Evolutionary conservation across 2,797 vertebrate species (phyloP), one percentile per base, ranked within the genome.

Genomic region (Picus viridis): DNA sequence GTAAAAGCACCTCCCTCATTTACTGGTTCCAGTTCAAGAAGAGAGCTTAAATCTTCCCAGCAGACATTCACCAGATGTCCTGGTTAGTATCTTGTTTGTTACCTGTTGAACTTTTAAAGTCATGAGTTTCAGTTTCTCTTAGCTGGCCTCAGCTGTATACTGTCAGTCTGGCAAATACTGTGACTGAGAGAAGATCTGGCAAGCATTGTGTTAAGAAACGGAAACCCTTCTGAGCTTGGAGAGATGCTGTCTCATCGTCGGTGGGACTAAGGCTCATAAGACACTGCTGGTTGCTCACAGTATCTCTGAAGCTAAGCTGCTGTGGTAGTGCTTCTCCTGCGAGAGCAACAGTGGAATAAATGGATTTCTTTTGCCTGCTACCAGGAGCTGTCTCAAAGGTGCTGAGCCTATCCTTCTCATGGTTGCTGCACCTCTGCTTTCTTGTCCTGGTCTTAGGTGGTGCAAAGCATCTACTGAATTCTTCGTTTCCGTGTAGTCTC

Each of bases 1-100:
- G 56, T 80, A 86, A 82, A 82, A 94, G 83, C 69, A 86, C 93
- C 82, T 90, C 81, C 49, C 67, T 93, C 68, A 83, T 78, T 84
- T 90, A 71, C 74, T 61, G 45, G 86, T 70, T 86, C 76, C 83
- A 70, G 62, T 75, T 89, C 59, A 74, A 84, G 68, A 89, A 56
- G 61, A 74, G 78, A 95, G 76, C n/a, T 78, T 88, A 64, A 62
- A 67, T 64, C 77, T 94, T 95, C 71, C 91, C 68, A 7, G 45
- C 10, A 82, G 86, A 68, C 59, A 57, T 63, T 45, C 43, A 57
- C 54, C 14, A 5, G 90, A 56, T 73, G 59, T 79, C 88, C 85
- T 74, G 62, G 57, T 70, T 70, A 27, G 39, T 32, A 72, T 79
- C 57, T 79, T 70, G 51, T 83, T 83, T 78, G 90, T 89, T 85